Base-by-base conservation (phyloP, 2,888 invertebrate genomes). In the Lordiphosa fenestrarum region DNA sequence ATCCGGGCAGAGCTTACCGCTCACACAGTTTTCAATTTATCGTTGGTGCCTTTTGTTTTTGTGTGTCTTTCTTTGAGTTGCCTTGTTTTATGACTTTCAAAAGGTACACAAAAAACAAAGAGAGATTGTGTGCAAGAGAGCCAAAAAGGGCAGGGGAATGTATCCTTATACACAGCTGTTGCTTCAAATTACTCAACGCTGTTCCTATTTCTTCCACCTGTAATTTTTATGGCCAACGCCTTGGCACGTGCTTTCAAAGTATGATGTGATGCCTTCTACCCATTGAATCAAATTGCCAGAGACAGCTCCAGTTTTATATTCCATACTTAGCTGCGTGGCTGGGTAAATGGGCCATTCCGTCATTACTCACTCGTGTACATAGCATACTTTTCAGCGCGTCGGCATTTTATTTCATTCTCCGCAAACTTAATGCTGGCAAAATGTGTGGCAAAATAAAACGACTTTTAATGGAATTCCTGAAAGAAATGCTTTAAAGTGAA, bases 1-100 rank as follows among this genome's bases (percentile, higher is more conserved):
- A 44, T 15, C 44, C 44, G 44, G 44, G 44, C 7, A 33, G 44
- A 44, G 44, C 44, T 44, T 44, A 44, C 33, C 25, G 15, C 30
- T 10, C 44, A 30, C 44, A 44, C 44, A 44, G 30, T 44, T 44
- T 44, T 44, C 44, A 44, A 44, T 44, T 44, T 44, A 44, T 44
- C 44, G 44, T 33, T 15, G 9, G 30, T 44, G 30, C 30, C 44
- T 7, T 44, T 44, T 44, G 44, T 44, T 44, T 44, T 33, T 15
- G 44, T 44, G 10, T 13, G 25, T 42, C 25, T 13, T 44, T 41
- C 12, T 21, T 25, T 23, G 12, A 23, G 15, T 33, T 33, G 30
- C 30, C 33, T 41, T 44, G 44, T 44, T 44, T 44, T 44, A 44
- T 44, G 44, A 44, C 44, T 44, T 44, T 44, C 12, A 6, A 33